phyloP scores from a whole-genome alignment of 2,797 vertebrate species.

The Malurus leucopterus region DNA sequence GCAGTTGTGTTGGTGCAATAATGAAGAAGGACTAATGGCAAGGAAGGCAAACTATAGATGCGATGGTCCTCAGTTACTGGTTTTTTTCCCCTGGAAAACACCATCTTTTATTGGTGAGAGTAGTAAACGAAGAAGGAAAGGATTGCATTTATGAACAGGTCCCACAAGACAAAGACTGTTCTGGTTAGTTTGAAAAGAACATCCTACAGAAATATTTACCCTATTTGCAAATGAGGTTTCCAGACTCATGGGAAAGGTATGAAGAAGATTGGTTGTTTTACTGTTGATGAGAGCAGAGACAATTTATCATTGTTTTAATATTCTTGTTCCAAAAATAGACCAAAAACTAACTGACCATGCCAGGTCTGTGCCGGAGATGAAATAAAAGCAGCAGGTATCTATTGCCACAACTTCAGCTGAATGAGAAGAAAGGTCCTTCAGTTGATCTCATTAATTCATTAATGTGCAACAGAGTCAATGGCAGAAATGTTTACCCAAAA shows the following conservation, averaged over 20 bases:
- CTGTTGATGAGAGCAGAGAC: neutral
- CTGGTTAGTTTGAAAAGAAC: neutral
- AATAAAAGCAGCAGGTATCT: neutral
- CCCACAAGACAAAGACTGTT: neutral
- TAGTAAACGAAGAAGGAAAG: neutral
- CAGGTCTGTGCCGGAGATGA: neutral
- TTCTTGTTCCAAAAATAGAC: conserved; percentile 6
- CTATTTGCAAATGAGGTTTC: neutral
- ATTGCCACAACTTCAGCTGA: neutral
- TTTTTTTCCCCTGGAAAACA: neutral
- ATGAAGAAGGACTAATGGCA: neutral
- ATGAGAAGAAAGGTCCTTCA: neutral
- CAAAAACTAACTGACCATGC: neutral
- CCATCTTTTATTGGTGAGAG: neutral
- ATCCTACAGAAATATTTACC: neutral
- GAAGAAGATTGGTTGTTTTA: neutral
- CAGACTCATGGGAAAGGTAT: neutral
- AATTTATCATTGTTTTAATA: conserved; percentile 26
- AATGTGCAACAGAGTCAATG: neutral
- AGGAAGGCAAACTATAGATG: neutral
- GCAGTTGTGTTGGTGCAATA: neutral
- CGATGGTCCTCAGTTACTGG: neutral
- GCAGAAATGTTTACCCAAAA: neutral
- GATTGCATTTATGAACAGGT: neutral
- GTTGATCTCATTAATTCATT: neutral